A percentile compares a stretch with the other conserved stretches of the same genome.
Conservation (phyloP, 2,797 vertebrate species). For the Salmo trutta region DNA sequence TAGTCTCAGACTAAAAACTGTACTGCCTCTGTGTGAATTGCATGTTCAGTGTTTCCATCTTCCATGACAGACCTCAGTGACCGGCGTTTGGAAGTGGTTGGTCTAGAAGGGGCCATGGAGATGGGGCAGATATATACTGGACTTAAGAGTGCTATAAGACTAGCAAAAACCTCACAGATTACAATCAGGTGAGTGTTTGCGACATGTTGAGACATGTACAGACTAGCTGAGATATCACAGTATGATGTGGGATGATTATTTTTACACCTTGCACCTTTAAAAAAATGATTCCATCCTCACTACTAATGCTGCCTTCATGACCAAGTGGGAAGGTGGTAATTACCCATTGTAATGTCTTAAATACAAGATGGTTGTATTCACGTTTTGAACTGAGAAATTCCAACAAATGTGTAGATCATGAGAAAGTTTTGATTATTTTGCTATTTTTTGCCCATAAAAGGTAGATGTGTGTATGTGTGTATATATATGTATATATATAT, state of each 20-base stretch:
- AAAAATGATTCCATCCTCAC: no score
- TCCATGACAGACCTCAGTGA: slow-evolving; percentile 83
- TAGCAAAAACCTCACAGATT: slow-evolving; percentile 89
- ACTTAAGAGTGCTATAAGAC: slow-evolving; percentile 89
- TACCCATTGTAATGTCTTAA: no score
- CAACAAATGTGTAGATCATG: no score
- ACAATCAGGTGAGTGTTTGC: slow-evolving; percentile 80
- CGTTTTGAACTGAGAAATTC: no score
- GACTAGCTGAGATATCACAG: slow-evolving; percentile 21
- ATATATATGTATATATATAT: no score
- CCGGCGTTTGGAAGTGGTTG: slow-evolving; percentile 88
- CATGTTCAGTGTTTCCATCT: slow-evolving; percentile 5
- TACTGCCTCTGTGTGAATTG: neutral
- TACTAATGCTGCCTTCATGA: neutral
- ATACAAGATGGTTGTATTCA: no score
- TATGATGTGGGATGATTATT: no score
- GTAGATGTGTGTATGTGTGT: no score
- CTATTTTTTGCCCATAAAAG: no score
- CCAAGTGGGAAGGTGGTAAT: no score
- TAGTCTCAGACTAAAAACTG: neutral
- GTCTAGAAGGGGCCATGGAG: slow-evolving; percentile 89
- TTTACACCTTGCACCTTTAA: neutral
- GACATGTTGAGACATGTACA: slow-evolving; percentile 26
- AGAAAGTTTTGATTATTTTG: no score
- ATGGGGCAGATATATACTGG: slow-evolving; percentile 96